These are phyloP conservation scores for Centrocercus urophasianus DNA, from an alignment of 2,113 vertebrate species.

Conservation along the genomic window DNA sequence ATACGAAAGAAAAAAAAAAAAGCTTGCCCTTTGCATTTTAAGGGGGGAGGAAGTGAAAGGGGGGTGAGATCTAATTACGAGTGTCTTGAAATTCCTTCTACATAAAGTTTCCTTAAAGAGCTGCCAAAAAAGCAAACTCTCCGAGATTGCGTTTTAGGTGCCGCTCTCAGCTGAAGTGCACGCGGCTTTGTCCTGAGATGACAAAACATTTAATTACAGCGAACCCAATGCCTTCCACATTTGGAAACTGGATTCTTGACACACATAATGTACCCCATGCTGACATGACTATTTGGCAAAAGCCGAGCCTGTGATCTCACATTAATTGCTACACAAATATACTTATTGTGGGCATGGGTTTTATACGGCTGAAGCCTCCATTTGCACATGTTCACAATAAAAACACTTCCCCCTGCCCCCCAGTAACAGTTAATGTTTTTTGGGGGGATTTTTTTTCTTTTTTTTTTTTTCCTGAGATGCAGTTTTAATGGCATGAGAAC, in stretches of 20 bases:
- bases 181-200: conserved; percentile 32
- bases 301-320: conserved; percentile 71
- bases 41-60: not conserved
- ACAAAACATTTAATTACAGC: conserved; percentile 68
- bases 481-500: conserved; percentile 68
- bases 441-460: not conserved
- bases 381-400: conserved; percentile 78
- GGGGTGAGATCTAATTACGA: conserved; percentile 68
- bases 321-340: conserved; percentile 74
- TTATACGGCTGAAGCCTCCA: conserved; percentile 52
- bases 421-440: conserved; percentile 18
- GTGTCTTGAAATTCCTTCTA: conserved; percentile 71
- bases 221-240: conserved; percentile 21
- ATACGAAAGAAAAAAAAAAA: conserved; percentile 41
- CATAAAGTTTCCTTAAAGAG: conserved; percentile 73
- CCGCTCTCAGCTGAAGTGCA: conserved; percentile 16
- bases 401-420: conserved; percentile 9
- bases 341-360: conserved; percentile 68
- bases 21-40: not conserved
- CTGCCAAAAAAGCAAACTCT: conserved; percentile 65
- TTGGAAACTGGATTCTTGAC: conserved; percentile 62
- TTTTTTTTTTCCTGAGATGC: conserved; percentile 26
- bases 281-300: conserved; percentile 68
- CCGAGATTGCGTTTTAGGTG: conserved; percentile 61
- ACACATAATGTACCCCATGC: conserved; percentile 60